A percentile compares a stretch with the other conserved stretches of the same genome.
These are phyloP conservation scores for Catharus bicknelli DNA, from an alignment of 2,113 vertebrate species.

Conservation along the genomic window DNA sequence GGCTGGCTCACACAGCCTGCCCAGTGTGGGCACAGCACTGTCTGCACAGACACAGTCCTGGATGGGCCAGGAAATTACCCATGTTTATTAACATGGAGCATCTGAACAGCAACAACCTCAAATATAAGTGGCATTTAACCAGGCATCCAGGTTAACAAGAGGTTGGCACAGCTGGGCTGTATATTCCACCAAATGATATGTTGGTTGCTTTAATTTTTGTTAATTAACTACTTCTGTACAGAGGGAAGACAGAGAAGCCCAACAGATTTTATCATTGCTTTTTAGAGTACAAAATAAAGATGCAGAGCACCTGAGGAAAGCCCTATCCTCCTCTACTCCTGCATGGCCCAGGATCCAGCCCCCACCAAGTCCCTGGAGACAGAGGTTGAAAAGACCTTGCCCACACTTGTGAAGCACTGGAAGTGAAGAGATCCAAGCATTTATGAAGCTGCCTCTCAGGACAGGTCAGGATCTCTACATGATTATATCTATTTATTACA, in stretches of 20 bases:
- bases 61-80: neutral
- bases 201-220: neutral
- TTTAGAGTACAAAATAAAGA: neutral
- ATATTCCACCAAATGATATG: neutral
- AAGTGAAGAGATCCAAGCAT: neutral
- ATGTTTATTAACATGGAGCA: neutral
- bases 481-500: neutral
- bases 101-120: neutral
- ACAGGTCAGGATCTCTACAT: accelerated
- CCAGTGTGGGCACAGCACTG: neutral
- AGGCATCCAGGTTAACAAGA: neutral
- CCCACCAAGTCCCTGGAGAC: neutral
- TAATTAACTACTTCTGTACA: neutral
- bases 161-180: neutral
- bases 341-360: neutral
- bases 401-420: accelerated
- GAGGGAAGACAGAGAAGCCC: neutral
- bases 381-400: neutral
- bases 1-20: neutral
- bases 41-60: neutral
- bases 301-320: neutral
- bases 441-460: neutral
- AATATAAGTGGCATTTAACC: neutral
- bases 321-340: accelerated
- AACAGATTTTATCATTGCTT: neutral